phyloP scores from a whole-genome alignment of 53 echinoderm and acorn worm species.

The Holothuria scabra region DNA sequence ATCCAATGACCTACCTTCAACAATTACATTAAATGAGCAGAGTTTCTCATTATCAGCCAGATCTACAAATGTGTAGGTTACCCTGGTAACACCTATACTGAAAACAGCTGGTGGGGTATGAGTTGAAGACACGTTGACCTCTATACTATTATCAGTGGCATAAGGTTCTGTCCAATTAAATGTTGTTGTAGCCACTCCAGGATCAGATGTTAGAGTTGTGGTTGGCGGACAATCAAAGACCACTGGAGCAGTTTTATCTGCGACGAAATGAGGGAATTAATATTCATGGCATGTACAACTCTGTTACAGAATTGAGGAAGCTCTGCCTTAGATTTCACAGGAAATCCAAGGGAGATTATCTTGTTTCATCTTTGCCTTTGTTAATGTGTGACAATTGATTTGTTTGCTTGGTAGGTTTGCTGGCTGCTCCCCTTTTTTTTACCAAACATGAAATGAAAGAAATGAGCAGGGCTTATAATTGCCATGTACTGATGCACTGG shows the following conservation, averaged over 20 bases:
- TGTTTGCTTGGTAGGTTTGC: too few species aligned
- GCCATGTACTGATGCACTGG: too few species aligned
- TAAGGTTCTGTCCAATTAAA: background rate
- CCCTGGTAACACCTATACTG: conserved; percentile 48
- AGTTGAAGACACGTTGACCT: conserved; percentile 4
- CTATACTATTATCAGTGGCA: conserved; percentile 40
- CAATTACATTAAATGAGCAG: conserved; percentile 61
- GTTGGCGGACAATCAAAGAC: background rate
- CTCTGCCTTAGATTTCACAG: too few species aligned
- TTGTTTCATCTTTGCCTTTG: too few species aligned
- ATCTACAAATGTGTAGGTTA: conserved; percentile 66
- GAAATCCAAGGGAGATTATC: too few species aligned
- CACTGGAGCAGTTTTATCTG: conserved; percentile 3
- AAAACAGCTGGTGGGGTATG: conserved; percentile 54
- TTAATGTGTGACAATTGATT: too few species aligned
- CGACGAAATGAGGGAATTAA: background rate
- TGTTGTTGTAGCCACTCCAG: background rate
- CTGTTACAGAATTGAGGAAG: too few species aligned
- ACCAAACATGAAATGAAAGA: too few species aligned
- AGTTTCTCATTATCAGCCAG: conserved; percentile 37
- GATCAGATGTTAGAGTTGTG: background rate
- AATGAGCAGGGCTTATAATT: too few species aligned
- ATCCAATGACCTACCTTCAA: conserved; percentile 47
- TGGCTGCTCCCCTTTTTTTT: too few species aligned
- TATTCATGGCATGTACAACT: too few species aligned